Evolutionary conservation across 2,113 vertebrate genomes (phyloP).

Genomic region (Xiphias gladius): DNA sequence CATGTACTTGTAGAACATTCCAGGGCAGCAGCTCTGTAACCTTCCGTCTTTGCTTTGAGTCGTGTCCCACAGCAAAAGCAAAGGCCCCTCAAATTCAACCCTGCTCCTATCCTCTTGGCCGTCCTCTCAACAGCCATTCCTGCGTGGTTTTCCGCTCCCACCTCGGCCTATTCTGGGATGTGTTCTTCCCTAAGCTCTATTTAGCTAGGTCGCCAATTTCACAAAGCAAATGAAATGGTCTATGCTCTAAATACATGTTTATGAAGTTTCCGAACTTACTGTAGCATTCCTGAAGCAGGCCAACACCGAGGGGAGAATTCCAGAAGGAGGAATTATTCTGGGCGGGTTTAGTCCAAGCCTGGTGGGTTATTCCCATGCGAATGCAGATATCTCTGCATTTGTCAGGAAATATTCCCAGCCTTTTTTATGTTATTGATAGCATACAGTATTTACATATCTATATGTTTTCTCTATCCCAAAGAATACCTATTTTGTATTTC

Average conservation of each 20-base stretch:
- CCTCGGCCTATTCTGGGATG: conserved; percentile 76
- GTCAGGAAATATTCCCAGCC: background rate
- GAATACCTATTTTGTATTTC: background rate
- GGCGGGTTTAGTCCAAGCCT: background rate
- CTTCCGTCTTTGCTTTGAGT: conserved; percentile 34
- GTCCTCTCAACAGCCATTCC: conserved; percentile 46
- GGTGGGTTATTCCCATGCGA: background rate
- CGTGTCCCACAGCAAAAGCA: conserved; percentile 28
- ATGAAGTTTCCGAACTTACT: conserved; percentile 72
- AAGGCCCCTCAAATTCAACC: conserved; percentile 24
- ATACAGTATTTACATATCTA: background rate
- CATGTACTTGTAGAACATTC: conserved; percentile 62
- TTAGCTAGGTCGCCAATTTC: conserved; percentile 65
- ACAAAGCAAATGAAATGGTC: conserved; percentile 70
- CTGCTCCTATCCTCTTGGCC: conserved; percentile 45
- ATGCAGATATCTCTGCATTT: background rate
- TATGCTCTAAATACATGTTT: conserved; percentile 76
- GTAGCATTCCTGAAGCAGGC: conserved; percentile 69
- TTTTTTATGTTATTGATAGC: background rate
- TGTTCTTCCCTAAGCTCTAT: conserved; percentile 64
- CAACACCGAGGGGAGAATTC: conserved; percentile 63
- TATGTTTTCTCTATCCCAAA: background rate
- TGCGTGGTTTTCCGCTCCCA: conserved; percentile 71
- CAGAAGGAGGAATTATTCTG: conserved; percentile 41
- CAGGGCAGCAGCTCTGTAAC: conserved; percentile 33